These are phyloP conservation scores for Poeciliopsis turrubarensis DNA, from an alignment of 2,113 vertebrate species.

Conservation along the genomic window DNA sequence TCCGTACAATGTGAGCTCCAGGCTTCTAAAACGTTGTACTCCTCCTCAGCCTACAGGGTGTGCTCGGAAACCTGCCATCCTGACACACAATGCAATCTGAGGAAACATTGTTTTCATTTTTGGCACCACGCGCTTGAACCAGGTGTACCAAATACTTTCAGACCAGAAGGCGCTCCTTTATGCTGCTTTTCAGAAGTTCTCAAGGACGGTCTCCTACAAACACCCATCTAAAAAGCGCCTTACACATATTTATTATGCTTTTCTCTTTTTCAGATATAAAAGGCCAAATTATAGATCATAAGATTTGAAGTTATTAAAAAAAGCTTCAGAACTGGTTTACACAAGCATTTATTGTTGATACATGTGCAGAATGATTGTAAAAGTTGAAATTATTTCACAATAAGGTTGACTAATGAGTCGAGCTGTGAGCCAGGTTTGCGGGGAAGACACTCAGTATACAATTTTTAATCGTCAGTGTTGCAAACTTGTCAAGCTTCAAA, in stretches of 20 bases:
- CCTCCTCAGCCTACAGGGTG: no score
- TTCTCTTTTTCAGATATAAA: conserved; percentile 24
- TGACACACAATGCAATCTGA: neutral
- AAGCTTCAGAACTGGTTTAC: conserved; percentile 33
- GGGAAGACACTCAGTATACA: conserved; percentile 4
- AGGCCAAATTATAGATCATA: conserved; percentile 22
- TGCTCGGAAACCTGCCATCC: neutral
- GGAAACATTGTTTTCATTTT: neutral
- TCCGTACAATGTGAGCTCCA: no score
- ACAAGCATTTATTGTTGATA: conserved; percentile 41
- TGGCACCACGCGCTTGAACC: neutral
- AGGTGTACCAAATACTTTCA: neutral
- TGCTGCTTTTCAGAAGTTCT: neutral
- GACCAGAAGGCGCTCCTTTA: neutral
- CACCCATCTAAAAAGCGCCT: no score
- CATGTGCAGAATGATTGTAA: conserved; percentile 43
- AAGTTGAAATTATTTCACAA: conserved; percentile 46
- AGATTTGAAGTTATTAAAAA: conserved; percentile 5
- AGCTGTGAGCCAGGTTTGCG: neutral
- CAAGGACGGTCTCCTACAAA: neutral
- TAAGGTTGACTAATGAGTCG: conserved; percentile 45
- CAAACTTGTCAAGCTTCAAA: conserved; percentile 69
- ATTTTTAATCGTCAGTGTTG: conserved; percentile 45
- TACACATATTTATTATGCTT: neutral
- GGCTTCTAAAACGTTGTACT: neutral